phyloP scores from a whole-genome alignment of 2,797 vertebrate genomes.

The Ceryle rudis region DNA sequence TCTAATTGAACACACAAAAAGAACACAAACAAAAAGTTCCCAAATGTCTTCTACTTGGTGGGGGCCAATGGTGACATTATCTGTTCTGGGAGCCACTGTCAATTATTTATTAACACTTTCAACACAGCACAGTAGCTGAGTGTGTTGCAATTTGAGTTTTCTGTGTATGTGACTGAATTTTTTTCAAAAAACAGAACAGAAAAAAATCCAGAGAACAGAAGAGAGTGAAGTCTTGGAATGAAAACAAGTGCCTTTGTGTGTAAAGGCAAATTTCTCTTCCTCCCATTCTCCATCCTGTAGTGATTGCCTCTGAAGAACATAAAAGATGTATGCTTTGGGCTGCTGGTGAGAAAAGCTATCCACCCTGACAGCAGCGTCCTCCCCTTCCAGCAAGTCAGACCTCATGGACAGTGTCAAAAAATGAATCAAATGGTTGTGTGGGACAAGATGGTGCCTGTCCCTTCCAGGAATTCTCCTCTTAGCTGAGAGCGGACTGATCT shows the following conservation, averaged over 20 bases:
- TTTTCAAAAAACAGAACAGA: background rate
- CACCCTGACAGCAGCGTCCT: background rate
- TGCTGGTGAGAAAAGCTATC: background rate
- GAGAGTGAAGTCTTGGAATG: background rate
- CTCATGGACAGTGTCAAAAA: background rate
- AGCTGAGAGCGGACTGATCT: background rate
- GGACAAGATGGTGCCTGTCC: background rate
- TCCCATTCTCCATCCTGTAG: background rate
- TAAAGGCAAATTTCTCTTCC: background rate
- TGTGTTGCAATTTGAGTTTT: background rate
- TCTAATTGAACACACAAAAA: background rate
- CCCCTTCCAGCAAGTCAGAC: background rate
- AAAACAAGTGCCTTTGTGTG: background rate
- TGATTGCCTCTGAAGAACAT: background rate
- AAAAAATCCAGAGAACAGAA: background rate
- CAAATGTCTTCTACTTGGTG: slow-evolving; percentile 6
- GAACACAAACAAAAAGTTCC: slow-evolving; percentile 36
- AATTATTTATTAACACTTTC: slow-evolving; percentile 54
- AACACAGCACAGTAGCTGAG: background rate
- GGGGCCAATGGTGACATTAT: background rate
- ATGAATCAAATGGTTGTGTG: background rate
- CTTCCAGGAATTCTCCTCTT: background rate
- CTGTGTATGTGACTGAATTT: background rate
- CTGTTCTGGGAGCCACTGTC: slow-evolving; percentile 4
- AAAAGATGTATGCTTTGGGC: background rate